Conservation (phyloP, 2,797 vertebrate genomes). For the Phrynocephalus guinanensis region DNA sequence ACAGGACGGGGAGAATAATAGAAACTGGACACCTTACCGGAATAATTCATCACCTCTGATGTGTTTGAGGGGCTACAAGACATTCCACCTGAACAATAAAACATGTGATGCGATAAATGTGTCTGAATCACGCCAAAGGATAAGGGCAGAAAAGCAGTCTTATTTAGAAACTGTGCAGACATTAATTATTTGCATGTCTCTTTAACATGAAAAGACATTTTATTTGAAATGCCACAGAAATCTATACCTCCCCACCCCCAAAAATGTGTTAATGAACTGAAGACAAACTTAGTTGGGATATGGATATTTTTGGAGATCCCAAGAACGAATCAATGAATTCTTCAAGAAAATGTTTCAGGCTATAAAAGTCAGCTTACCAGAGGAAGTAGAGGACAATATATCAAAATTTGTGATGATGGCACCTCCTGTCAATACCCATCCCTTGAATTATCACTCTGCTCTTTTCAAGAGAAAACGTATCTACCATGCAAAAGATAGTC, state of each 20-base stretch:
- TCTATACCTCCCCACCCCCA: no score
- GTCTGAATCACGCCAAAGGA: not conserved
- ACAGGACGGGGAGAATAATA: not conserved
- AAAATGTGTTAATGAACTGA: not conserved
- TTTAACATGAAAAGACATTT: not conserved
- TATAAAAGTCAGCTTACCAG: not conserved
- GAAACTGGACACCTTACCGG: not conserved
- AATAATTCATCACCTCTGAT: not conserved
- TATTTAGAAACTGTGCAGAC: not conserved
- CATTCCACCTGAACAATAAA: not conserved
- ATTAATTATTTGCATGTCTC: not conserved
- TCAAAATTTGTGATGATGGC: constrained; percentile 17
- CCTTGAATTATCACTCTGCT: constrained; percentile 23
- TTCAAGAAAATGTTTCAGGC: not conserved
- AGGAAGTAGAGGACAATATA: not conserved
- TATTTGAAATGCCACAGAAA: no score
- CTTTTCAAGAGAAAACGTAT: constrained; percentile 6
- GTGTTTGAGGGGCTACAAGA: not conserved
- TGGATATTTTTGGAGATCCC: not conserved
- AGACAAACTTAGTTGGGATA: not conserved
- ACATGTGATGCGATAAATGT: not conserved
- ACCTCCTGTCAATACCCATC: not conserved
- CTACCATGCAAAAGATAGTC: not conserved
- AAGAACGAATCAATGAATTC: constrained; percentile 1
- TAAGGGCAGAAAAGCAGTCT: not conserved